Evolutionary conservation across 2,113 vertebrate species (phyloP), one percentile per base, ranked within the genome.

Genomic region (Donacobius atricapilla): DNA sequence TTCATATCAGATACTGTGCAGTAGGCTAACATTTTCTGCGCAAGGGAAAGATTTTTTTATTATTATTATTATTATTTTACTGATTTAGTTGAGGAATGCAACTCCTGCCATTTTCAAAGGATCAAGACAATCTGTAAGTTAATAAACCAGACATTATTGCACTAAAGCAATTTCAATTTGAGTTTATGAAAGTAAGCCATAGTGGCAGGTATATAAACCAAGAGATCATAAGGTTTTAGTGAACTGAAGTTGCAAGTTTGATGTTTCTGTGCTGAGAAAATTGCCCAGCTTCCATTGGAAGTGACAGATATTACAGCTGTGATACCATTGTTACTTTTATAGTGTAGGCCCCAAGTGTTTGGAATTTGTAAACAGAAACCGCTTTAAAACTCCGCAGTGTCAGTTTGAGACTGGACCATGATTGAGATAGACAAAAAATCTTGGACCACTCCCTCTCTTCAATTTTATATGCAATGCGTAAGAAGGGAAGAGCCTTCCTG

Each of bases 181-280:
- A 95, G 89, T 85, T 94, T 93, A 90, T 78, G 73, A n/a, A 83
- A 92, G 57, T 87, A 96, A 96, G 64, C 72, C 12, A 33, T 58
- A 87, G 86, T 91, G 88, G 78, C 71, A 96, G 90, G 39, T 97
- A 96, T 97, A 97, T 86, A 86, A 97, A 95, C 83, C 70, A 91
- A 87, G 83, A 88, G 88, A 90, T 89, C 94, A 89, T 87, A 91
- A 92, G 79, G 83, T 87, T 93, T 72, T 60, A 84, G 79, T 85
- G 94, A 96, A 94, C 31, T 66, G 81, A 89, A 39, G 81, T 30
- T 76, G 28, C 53, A 83, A 79, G 31, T 72, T 66, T 63, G 60
- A 69, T 93, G 70, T 89, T 87, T 87, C 66, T 83, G 24, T 86
- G 44, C 75, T 89, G 79, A 96, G 84, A 95, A 93, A 97, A 92